Base-by-base conservation (phyloP, 2,888 invertebrate species). In the Erebia aethiops region DNA sequence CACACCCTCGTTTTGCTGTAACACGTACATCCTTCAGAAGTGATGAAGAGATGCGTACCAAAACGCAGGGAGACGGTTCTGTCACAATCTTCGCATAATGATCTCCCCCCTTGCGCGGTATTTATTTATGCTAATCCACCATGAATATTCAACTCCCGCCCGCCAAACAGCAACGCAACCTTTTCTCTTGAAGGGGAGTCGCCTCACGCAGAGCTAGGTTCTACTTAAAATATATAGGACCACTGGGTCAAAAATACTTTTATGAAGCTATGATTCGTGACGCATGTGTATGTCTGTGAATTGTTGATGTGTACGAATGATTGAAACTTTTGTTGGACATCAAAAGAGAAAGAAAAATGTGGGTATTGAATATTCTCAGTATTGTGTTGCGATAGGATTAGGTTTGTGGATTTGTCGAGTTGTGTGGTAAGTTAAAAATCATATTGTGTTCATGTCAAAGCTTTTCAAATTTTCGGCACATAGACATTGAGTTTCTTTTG, bases 81-180 rank as follows among this genome's bases (percentile, higher is more conserved):
- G 56, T 67, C 71, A 70, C 65, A 71, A 70, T 71, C 72, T 72
- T 71, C 74, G 72, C 76, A 72, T 77, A 75, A 76, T 74, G 73
- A 76, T 70, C 73, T 54, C 56, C 5, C 66, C 75, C 73, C 76
- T 75, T 73, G 72, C 71, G 71, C 74, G 70, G 73, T 77, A 78
- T 81, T 82, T 78, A 78, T 77, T 79, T 78, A 80, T 80, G 81
- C 74, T 79, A 81, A 78, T 77, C 66, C 64, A 66, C 60, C 64
- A 77, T 82, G 81, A 81, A 81, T 82, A 82, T 82, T 82, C 80
- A 81, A 43, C n/a, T 41, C 21, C 18, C 43, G 43, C 65, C 35
- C 14, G 56, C 18, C 18, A 66, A 43, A 49, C 11, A 18, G 18
- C 46, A 18, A 46, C 13, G 11, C 14, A 13, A 8, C 7, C 49